These are phyloP conservation scores for Copsychus sechellarum DNA, from an alignment of 2,113 vertebrate genomes.

Conservation along the genomic window DNA sequence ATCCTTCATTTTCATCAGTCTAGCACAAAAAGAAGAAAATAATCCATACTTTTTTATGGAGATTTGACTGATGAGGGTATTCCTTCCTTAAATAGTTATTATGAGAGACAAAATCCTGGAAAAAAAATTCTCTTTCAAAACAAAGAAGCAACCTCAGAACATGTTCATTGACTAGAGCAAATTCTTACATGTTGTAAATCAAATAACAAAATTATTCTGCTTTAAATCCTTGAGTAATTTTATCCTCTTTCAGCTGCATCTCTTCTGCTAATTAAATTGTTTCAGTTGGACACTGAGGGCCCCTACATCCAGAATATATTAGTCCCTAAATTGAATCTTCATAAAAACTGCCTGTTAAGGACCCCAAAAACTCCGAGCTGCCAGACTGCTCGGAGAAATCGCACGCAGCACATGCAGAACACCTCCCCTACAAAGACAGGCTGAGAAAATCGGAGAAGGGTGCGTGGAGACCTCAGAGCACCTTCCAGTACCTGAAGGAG, in stretches of 20 bases:
- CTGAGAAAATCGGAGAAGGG: background rate
- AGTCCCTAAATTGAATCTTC: background rate
- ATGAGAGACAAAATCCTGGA: background rate
- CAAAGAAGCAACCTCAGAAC: too few species aligned
- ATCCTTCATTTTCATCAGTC: background rate
- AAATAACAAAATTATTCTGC: too few species aligned
- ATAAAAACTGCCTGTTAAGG: background rate
- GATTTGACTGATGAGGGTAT: background rate
- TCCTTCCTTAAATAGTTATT: background rate
- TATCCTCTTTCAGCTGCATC: too few species aligned
- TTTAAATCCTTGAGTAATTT: too few species aligned
- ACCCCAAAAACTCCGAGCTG: background rate
- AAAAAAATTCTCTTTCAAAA: too few species aligned
- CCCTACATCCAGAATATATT: background rate
- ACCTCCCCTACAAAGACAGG: background rate
- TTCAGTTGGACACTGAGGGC: background rate
- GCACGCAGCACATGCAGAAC: background rate
- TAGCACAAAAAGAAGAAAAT: background rate
- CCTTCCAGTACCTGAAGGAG: background rate
- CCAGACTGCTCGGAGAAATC: background rate
- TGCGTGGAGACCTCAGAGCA: background rate
- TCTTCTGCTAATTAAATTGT: background rate
- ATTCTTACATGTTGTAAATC: too few species aligned
- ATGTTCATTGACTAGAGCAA: too few species aligned
- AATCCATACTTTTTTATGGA: background rate